Base-by-base conservation (phyloP, 1,140 invertebrate genomes). In the Atta colombica region DNA sequence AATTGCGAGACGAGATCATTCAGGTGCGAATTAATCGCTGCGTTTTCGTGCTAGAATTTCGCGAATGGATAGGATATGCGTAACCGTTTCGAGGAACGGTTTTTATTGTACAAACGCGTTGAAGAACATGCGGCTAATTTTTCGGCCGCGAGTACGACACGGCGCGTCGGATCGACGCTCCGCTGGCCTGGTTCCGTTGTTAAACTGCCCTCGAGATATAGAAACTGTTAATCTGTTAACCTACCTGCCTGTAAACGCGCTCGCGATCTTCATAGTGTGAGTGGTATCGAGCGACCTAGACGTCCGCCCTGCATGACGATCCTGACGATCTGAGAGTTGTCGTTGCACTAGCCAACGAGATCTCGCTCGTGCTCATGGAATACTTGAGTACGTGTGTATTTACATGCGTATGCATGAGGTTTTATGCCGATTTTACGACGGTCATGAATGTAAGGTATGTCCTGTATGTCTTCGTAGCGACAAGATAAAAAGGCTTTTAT, bases 151-250 rank as follows among this genome's bases (percentile, higher is more conserved):
- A 35, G 55, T 49, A 61, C 21, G 68, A 60, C 77, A 49, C 28
- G 69, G 45, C 49, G 21, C 60, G 58, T 61, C 75, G 49, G 35
- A 49, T 82, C 80, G 68, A 58, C 80, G 69, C 90, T 86, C 86
- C 71, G 89, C 71, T 91, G 89, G 90, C 90, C 90, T 91, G 90
- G 90, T 91, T 91, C 78, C 90, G 84, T 88, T 89, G 89, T 89
- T 90, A 89, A 91, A 89, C 90, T 87, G 87, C 87, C 90, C 84
- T 84, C 88, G 90, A 91, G 90, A 91, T 87, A 89, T 86, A 89
- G 75, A 89, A 89, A 90, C 88, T 90, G 86, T 90, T 90, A 89
- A 89, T 90, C 88, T 90, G 88, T 90, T 87, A 90, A 85, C 89
- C 88, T 90, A 90, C 87, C 88, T 89, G 77, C 88, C 87, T 71